Evolutionary conservation across 92 coral and sea anemone species (phyloP), one percentile per base, ranked within the genome.

Genomic region (Epizoanthus stellaris): DNA sequence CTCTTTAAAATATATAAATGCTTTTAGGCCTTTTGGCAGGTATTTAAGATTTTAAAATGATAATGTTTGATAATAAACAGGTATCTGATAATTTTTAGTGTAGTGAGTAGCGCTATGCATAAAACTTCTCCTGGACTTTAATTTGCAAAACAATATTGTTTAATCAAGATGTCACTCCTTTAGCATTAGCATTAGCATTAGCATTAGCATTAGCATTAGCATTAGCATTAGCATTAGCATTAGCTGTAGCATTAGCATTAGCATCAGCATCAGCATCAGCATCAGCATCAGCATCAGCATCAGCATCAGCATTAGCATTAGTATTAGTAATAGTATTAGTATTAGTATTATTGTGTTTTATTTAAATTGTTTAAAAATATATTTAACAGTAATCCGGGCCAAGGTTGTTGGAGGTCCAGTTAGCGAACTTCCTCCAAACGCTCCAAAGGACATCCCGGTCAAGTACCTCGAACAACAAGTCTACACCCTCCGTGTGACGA

Each of bases 401-500:
- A 94, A 94, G 82, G 95, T 96, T 3, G 79, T 92, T 19, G 88
- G 90, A 5, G 91, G 92, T 15, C 88, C 98, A 0, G 83, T 73
- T 13, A 87, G 85, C 76, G 89, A 88, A 38, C 86, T 92, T 5
- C 92, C 95, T 10, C 91, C 91, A 53, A 66, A 93, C 49, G 80
- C 88, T 16, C 86, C 91, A 9, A 74, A 87, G 15, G 73, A 86
- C 76, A 85, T 92, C n/a, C 93, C 93, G 3, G 66, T 43, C 21
- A 73, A 80, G 62, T 91, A 92, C 80, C 85, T 95, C 40, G 93
- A 92, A 70, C 80, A 94, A 52, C 95, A 91, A 61, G 96, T 95
- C 12, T 97, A 97, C 85, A 88, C 93, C 10, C 71, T 97, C 45
- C 94, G 97, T 43, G 91, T 97, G 20, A 91, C 95, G 39, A 97